A percentile compares a stretch with the other conserved stretches of the same genome.
Conservation (phyloP, 1,140 invertebrate species). For the Neotoxoptera formosana region DNA sequence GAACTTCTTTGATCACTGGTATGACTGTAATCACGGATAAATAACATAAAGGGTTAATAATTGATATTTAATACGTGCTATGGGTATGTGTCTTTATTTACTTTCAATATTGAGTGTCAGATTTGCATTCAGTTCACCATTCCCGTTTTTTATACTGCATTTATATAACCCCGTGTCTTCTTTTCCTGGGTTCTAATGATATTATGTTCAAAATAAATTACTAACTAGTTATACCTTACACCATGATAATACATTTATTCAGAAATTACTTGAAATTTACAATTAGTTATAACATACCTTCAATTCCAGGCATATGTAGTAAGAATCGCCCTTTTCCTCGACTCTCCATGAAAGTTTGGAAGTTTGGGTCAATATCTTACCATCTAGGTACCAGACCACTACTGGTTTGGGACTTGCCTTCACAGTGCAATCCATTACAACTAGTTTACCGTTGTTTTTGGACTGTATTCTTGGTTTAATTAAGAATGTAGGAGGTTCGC, state of each 20-base stretch:
- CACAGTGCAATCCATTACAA: constrained; percentile 97
- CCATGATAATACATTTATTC: not conserved
- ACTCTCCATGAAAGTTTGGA: constrained; percentile 81
- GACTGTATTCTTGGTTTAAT: constrained; percentile 96
- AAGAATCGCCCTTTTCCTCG: constrained; percentile 83
- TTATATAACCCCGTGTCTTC: constrained; percentile 98
- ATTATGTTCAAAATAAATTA: not conserved
- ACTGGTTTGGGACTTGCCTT: constrained; percentile 92
- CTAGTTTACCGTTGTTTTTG: constrained; percentile 91
- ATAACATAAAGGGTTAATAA: not conserved
- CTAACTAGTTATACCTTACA: not conserved
- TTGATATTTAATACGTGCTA: not conserved
- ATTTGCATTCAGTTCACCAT: constrained; percentile 96
- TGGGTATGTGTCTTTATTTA: constrained; percentile 66
- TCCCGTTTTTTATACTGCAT: constrained; percentile 94
- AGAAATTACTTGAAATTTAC: not conserved
- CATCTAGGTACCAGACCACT: constrained; percentile 91
- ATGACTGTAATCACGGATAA: constrained; percentile 74
- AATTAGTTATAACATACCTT: constrained; percentile 67
- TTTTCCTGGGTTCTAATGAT: constrained; percentile 80
- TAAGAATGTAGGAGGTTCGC: constrained; percentile 95
- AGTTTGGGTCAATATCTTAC: constrained; percentile 78
- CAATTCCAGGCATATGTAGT: constrained; percentile 88
- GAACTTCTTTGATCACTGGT: constrained; percentile 91
- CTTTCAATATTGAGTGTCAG: constrained; percentile 97